Evolutionary conservation across 64 coral and sea anemone species (phyloP), one percentile per base, ranked within the genome.

Genomic region (Dendronephthya gigantea): DNA sequence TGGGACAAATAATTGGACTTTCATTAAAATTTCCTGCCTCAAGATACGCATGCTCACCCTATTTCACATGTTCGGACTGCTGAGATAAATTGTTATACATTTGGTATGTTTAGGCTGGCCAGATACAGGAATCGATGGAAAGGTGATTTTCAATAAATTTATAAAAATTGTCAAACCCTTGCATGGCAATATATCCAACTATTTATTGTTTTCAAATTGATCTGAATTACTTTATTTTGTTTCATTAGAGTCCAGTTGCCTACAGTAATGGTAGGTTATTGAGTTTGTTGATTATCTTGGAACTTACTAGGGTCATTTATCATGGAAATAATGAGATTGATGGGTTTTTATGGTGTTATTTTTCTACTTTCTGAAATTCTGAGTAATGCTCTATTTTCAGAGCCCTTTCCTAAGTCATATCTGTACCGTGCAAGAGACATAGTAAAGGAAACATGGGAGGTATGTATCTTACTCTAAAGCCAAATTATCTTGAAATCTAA

Each of bases 391-490:
- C 12, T 19, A 41, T 2, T 83, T 87, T 58, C 39, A 97, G 91
- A 97, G 50, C 58, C 86, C 55, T 25, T 91, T 30, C 94, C 94
- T 39, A 50, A 93, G 35, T 89, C 93, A 72, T 97, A 55, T 85
- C 90, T 97, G 35, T 97, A 97, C 55, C 88, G 94, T 89, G 82
- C 94, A 91, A 90, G 92, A 85, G 94, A 97, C 58, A 93, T 82
- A 29, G 32, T 97, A 4, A 91, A 92, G 89, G 94, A 97, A 84
- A 93, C 93, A 84, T 97, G 93, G 82, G 94, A 97, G 94, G 94
- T 97, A 92, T 81, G n/a, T n/a, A n/a, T n/a, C n/a, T n/a, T n/a
- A n/a, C n/a, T n/a, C n/a, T n/a, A n/a, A n/a, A n/a, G n/a, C n/a
- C n/a, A n/a, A n/a, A n/a, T n/a, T n/a, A n/a, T n/a, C n/a, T n/a